Evolutionary conservation across 2,797 vertebrate species (phyloP), one percentile per base, ranked within the genome.

Genomic region (Galaxias olidus): DNA sequence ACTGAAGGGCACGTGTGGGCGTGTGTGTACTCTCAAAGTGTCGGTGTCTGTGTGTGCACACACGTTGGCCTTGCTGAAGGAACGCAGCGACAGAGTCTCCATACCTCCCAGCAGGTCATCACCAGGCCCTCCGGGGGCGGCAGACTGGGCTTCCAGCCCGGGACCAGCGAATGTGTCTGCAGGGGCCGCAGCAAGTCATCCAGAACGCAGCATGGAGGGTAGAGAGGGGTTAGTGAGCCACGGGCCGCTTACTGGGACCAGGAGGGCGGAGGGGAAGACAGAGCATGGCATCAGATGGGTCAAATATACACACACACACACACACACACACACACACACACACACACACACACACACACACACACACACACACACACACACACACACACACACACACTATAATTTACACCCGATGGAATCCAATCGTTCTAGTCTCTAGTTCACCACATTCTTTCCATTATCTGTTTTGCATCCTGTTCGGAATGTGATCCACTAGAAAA

Each of bases 71-170:
- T 30, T 2, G 30, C 30, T 30, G 30, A 30, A 30, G 2, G 30
- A 30, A 6, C 30, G 30, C 30, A 30, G 30, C 30, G n/a, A n/a
- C 42, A 43, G 4, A 71, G 65, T 58, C 80, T 80, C 65, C 83
- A 90, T 92, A 99, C 97, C 97, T 90, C 95, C 94, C 82, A 99
- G 91, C 76, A 99, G 91, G 85, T 99, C 97, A 66, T 92, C 94
- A 81, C 91, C 93, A 69, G 95, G 93, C 71, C 90, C 90, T 78
- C 91, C 90, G 75, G 93, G 91, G 73, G 92, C 87, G 86, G 93
- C 69, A 73, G 90, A 90, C 80, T 92, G 93, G 17, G 86, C 79
- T 77, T 96, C 94, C 83, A 90, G 73, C 79, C 82, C 87, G 78
- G 93, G 83, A 72, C 93, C 89, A 71, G 93, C 88, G 88, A 98